These are phyloP conservation scores for Choreutis nemorana DNA, from an alignment of 2,888 invertebrate species.

Conservation along the genomic window DNA sequence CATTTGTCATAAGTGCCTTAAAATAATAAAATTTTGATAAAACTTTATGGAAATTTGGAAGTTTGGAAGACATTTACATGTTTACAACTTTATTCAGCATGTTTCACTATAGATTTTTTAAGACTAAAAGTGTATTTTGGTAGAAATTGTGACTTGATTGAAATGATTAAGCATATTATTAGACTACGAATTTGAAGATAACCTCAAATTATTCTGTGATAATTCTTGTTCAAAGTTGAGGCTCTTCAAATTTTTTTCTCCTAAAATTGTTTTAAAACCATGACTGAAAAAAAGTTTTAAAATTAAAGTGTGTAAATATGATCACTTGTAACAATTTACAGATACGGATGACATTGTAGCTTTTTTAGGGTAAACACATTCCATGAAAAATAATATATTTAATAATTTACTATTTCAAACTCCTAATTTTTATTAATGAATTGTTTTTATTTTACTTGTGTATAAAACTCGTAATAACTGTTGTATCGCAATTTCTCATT, in stretches of 20 bases:
- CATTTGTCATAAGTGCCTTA: conserved; percentile 54
- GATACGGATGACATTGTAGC: conserved; percentile 48
- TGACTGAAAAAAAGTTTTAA: conserved; percentile 10
- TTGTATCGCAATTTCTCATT: conserved; percentile 54
- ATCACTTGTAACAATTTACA: no score
- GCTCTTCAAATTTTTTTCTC: conserved; percentile 38
- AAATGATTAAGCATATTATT: not conserved
- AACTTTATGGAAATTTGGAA: conserved; percentile 2
- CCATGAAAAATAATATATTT: conserved; percentile 28
- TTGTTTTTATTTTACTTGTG: conserved; percentile 28
- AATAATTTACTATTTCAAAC: conserved; percentile 29
- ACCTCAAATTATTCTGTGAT: conserved; percentile 64
- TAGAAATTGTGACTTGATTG: conserved; percentile 13
- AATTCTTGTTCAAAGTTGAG: conserved; percentile 58
- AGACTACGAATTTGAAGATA: conserved; percentile 35
- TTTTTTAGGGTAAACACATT: conserved; percentile 37
- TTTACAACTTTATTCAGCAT: conserved; percentile 5
- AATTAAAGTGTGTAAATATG: no score
- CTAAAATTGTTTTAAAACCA: conserved; percentile 10
- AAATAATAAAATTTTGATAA: conserved; percentile 9
- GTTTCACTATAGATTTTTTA: conserved; percentile 26
- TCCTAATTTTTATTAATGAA: conserved; percentile 21
- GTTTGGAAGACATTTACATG: conserved; percentile 4
- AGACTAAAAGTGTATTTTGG: conserved; percentile 19
- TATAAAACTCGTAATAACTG: conserved; percentile 45